phyloP scores from a whole-genome alignment of 2,797 vertebrate genomes.

The Myotis daubentonii region DNA sequence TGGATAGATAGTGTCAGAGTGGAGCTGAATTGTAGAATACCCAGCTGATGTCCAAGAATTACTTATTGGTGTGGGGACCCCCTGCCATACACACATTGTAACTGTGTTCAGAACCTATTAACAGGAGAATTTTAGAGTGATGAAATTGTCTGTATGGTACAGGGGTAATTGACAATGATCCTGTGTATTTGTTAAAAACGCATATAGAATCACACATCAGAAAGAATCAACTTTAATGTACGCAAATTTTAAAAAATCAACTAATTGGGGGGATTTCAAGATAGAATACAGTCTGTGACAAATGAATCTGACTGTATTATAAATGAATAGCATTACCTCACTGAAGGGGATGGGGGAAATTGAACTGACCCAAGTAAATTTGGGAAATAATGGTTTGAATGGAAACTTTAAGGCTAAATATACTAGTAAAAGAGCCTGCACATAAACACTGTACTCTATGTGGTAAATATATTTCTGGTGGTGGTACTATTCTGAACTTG shows the following conservation, averaged over 20 bases:
- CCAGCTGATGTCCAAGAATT: background rate
- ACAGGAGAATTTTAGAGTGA: background rate
- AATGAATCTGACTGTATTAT: background rate
- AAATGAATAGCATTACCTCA: background rate
- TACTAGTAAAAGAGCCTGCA: background rate
- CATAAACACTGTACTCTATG: background rate
- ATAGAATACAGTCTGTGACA: background rate
- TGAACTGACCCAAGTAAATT: background rate
- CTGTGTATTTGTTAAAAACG: constrained; percentile 5
- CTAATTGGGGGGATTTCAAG: background rate
- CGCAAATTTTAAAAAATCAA: background rate
- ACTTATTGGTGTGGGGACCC: background rate
- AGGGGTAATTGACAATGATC: background rate
- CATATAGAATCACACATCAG: background rate
- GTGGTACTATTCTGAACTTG: background rate
- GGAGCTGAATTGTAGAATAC: background rate
- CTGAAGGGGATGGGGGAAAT: background rate
- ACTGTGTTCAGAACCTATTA: background rate
- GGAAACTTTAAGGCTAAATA: background rate
- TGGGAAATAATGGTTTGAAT: background rate
- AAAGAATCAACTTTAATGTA: background rate
- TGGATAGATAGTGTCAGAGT: background rate
- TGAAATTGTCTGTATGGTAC: background rate
- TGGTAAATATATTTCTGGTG: background rate
- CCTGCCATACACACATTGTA: background rate